Evolutionary conservation across 2,888 invertebrate genomes (phyloP).

Genomic region (Diaphora mendica): DNA sequence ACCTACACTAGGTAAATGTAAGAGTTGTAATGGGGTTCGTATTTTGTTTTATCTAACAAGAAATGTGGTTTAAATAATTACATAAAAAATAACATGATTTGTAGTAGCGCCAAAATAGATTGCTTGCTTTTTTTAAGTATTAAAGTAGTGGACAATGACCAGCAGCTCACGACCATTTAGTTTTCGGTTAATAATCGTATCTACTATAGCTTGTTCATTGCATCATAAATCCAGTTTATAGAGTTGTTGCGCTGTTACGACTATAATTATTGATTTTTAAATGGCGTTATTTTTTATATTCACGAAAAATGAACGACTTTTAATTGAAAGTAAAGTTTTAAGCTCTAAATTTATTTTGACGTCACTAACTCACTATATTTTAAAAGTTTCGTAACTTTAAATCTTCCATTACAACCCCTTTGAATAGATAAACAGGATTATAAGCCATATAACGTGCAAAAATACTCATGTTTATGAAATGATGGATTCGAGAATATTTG

Average conservation of each 20-base stretch:
- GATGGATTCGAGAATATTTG: neutral
- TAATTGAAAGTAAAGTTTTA: neutral
- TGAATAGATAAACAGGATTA: neutral
- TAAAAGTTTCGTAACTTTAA: neutral
- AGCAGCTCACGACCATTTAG: neutral
- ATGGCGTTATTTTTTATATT: no score
- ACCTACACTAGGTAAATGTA: neutral
- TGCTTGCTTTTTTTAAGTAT: neutral
- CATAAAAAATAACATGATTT: neutral
- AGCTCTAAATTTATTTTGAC: neutral
- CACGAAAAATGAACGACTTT: neutral
- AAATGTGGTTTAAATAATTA: neutral
- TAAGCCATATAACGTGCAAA: conserved; percentile 8
- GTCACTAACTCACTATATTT: no score
- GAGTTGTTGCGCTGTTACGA: neutral
- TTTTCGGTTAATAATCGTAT: neutral
- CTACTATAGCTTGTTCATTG: neutral
- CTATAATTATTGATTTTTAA: no score
- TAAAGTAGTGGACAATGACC: neutral
- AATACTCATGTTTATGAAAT: conserved; percentile 9
- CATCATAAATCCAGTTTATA: neutral
- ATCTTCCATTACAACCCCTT: conserved; percentile 6
- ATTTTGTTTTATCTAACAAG: neutral
- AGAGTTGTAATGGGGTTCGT: neutral
- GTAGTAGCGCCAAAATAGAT: neutral